Evolutionary conservation across 37 sponge, comb jelly and placozoan species (phyloP), one percentile per base, ranked within the genome.

Genomic region (Sycon ciliatum): DNA sequence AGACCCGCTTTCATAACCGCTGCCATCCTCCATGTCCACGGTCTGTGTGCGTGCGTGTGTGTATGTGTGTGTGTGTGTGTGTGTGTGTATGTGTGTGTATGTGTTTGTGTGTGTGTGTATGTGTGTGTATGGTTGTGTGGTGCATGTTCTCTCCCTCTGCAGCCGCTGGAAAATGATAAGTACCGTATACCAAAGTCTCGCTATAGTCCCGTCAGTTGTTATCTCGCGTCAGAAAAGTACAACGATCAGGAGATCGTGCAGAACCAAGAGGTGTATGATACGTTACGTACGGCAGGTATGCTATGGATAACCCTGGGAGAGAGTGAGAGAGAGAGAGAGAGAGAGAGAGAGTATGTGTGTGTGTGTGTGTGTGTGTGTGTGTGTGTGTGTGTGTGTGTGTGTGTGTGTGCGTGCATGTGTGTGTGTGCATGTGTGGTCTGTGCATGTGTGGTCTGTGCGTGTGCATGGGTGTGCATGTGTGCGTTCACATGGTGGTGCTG

Each of bases 201-300:
- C 7, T 72, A 67, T 68, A 24, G 78, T 38, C 62, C 83, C 11
- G 79, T 95, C 11, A 82, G 85, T 68, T 91, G 74, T 62, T 95
- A 75, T 63, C 73, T 91, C 16, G 57, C 81, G 36, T 76, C 28
- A 6, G 81, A 76, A 1, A 80, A 77, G 24, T 95, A 84, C 79
- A 95, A 91, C 65, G 96, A 95, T 62, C 38, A 66, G 0, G 67
- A 79, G 28, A 66, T 87, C 3, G 64, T 79, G 18, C 72, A 73
- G 34, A 79, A 95, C 40, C 30, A 79, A 42, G 79, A 82, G 7
- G 29, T 78, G 16, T 88, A 81, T 63, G 35, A 87, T 61, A 57
- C 42, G 22, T 82, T 95, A 34, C 77, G 42, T 53, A 77, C 72
- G 24, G 83, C 68, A 61, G 89, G 91, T 89, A 24, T 72, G 73